Conservation (phyloP, 2,797 vertebrate genomes). For the Nyctalus aviator region DNA sequence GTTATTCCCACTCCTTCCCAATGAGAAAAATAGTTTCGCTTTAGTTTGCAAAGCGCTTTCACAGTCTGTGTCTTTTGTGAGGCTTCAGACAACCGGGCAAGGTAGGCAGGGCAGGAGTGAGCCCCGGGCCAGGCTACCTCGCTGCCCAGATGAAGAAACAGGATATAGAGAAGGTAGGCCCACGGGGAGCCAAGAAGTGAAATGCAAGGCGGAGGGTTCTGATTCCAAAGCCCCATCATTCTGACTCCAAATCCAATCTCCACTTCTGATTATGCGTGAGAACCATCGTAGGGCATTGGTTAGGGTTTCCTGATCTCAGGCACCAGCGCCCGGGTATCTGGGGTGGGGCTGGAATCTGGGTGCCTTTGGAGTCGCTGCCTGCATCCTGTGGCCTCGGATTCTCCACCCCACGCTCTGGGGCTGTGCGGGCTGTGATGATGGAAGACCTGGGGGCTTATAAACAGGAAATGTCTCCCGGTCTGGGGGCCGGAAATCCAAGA, state of each 20-base stretch:
- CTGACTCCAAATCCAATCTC: background rate
- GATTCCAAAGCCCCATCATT: background rate
- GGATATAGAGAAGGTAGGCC: background rate
- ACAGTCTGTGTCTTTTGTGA: background rate
- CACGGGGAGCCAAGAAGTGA: background rate
- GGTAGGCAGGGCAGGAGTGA: background rate
- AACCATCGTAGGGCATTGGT: background rate
- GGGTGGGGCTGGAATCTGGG: background rate
- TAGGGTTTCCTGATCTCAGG: background rate
- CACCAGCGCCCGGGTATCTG: no score
- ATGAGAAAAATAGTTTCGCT: background rate
- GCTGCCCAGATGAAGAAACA: background rate
- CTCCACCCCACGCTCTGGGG: background rate
- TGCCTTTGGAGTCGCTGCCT: background rate
- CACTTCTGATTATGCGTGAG: background rate
- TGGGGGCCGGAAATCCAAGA: background rate
- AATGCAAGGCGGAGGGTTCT: background rate
- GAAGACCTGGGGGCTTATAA: background rate
- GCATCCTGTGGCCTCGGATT: fast-evolving
- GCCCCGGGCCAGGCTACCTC: background rate
- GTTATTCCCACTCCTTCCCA: background rate
- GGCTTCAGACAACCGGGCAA: background rate
- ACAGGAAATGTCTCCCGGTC: background rate
- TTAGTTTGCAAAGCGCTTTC: background rate
- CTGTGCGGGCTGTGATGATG: background rate